phyloP scores from a whole-genome alignment of 30 jellyfish, hydroid and myxozoan genomes.

The Turritopsis rubra region DNA sequence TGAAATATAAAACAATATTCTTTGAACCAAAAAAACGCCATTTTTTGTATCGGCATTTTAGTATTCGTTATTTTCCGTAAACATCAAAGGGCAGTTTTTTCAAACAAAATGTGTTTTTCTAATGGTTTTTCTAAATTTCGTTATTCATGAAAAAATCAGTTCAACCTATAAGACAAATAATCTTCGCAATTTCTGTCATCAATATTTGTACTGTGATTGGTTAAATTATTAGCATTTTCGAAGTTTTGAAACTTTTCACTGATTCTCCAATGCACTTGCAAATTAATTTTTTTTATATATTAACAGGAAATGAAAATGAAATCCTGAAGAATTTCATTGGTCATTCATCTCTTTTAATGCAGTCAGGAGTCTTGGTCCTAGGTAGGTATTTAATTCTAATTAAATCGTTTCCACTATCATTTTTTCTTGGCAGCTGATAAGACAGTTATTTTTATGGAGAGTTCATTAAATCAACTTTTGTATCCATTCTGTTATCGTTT shows the following conservation, averaged over 20 bases:
- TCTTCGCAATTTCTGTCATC: neutral
- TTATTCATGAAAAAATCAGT: too few species aligned
- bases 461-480: conserved; percentile 6
- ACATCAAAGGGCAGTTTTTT: neutral
- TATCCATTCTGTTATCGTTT: conserved; percentile 13
- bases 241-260: too few species aligned
- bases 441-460: neutral
- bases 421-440: conserved; percentile 6
- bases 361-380: neutral
- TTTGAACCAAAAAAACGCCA: neutral
- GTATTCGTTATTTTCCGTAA: neutral
- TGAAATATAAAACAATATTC: neutral
- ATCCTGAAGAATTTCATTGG: neutral
- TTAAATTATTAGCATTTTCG: too few species aligned
- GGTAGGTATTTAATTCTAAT: neutral
- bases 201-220: too few species aligned
- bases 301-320: neutral
- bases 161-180: too few species aligned
- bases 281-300: too few species aligned
- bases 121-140: neutral
- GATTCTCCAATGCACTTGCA: neutral
- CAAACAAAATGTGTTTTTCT: neutral
- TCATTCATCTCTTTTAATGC: neutral
- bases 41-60: neutral
- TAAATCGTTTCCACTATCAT: neutral